Percentiles rank a stretch among this genome's conserved stretches.
phyloP scores from a whole-genome alignment of 2,888 invertebrate genomes.

The Euclidia mi region DNA sequence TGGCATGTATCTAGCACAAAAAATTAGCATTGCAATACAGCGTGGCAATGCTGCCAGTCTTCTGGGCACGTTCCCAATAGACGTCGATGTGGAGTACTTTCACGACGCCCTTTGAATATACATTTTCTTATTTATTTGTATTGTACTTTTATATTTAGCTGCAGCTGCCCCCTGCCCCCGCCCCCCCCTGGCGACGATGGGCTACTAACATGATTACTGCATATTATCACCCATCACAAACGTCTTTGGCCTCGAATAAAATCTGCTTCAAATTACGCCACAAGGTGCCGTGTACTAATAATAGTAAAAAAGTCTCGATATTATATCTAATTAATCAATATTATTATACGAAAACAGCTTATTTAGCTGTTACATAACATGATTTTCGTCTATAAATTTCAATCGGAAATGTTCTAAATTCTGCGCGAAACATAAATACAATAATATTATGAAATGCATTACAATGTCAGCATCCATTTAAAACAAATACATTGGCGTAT shows the following conservation, averaged over 20 bases:
- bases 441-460: constrained; percentile 51
- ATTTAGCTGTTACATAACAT: constrained; percentile 27
- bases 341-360: constrained; percentile 41
- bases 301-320: constrained; percentile 64
- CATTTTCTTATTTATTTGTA: no score
- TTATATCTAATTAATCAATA: constrained; percentile 62
- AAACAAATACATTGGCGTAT: constrained; percentile 17
- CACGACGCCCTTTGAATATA: no score
- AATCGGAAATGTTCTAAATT: constrained; percentile 30
- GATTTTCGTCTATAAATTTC: constrained; percentile 22
- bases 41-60: no score
- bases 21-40: no score
- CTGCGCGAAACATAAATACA: constrained; percentile 33
- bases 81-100: no score
- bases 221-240: constrained; percentile 9
- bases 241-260: constrained; percentile 39
- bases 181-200: no score
- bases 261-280: constrained; percentile 34
- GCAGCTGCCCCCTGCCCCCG: no score
- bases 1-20: no score
- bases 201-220: constrained; percentile 3
- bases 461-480: constrained; percentile 47
- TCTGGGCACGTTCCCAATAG: no score
- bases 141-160: no score
- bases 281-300: constrained; percentile 21